These are phyloP conservation scores for Emydocephalus ijimae DNA, from an alignment of 2,113 vertebrate species.

Conservation along the genomic window DNA sequence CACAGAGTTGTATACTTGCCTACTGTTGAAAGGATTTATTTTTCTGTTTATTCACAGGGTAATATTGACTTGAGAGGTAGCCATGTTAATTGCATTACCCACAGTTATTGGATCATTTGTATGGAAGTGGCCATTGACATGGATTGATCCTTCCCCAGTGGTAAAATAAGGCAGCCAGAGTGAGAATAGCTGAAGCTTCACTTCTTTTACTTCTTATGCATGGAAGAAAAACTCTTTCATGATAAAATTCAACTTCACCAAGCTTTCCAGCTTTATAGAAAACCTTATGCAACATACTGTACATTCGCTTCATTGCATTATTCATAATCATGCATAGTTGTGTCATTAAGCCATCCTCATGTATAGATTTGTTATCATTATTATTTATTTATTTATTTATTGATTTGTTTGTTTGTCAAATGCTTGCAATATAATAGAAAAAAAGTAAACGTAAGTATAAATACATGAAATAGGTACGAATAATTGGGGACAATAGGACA, in stretches of 20 bases:
- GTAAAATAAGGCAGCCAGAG: background rate
- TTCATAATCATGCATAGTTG: background rate
- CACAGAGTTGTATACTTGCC: conserved; percentile 62
- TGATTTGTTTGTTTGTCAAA: too few relatives aligned
- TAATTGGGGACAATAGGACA: too few relatives aligned
- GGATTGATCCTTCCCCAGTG: background rate
- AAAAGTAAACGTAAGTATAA: too few relatives aligned
- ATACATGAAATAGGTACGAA: too few relatives aligned
- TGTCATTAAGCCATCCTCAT: background rate
- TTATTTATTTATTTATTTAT: too few relatives aligned
- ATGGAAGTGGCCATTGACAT: background rate
- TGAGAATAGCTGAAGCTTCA: background rate
- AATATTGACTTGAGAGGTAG: background rate
- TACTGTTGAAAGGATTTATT: conserved; percentile 51
- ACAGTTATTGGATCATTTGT: background rate
- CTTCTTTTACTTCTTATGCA: background rate
- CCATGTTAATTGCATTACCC: background rate
- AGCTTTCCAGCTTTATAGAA: background rate
- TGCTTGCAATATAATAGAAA: too few relatives aligned
- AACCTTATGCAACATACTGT: background rate
- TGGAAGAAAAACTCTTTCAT: background rate
- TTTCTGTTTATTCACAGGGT: conserved; percentile 12
- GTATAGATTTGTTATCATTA: background rate
- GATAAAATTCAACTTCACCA: background rate
- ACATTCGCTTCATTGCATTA: background rate